Evolutionary conservation across 92 coral and sea anemone species (phyloP), one percentile per base, ranked within the genome.

Genomic region (Montipora capitata): DNA sequence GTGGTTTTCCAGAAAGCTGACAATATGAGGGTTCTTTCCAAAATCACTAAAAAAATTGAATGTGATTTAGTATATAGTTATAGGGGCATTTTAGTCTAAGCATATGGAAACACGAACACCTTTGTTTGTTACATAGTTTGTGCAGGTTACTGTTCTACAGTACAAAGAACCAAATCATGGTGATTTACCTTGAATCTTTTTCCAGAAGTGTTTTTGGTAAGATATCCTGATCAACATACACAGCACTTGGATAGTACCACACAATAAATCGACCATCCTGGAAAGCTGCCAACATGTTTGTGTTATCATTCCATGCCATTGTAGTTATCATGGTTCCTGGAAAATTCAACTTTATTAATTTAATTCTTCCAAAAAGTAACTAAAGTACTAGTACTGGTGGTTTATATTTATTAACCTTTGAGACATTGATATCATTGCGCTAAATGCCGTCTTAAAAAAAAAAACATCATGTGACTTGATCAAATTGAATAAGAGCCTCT

Each of bases 241-340:
- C 99, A 6, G 99, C 99, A 68, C 96, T 96, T 17, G 99, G 99
- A 71, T 97, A 97, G 59, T 96, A 97, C 99, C 99, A 97, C 42
- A 97, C 99, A 61, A 98, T 97, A 66, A 97, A 97, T 27, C 77
- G 80, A 57, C 99, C 99, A 87, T 97, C 99, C 85, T 97, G 98
- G 78, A 97, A 93, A 40, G 99, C 99, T 17, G 99, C 92, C 70
- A 97, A 68, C 99, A 97, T 97, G 80, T 97, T 97, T 40, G 98
- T 92, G 43, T 90, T 92, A 83, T 97, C 99, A 85, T 97, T 97
- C 99, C 99, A 97, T 0, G 98, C 94, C 96, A 97, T 88, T 44
- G 97, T 95, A 16, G 99, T 97, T 14, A 97, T 89, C 98, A 95
- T 97, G 40, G 97, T 97, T 74, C 99, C 99, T 96, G 79, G 16